phyloP scores from a whole-genome alignment of 2,113 vertebrate genomes.

The Istiophorus platypterus region DNA sequence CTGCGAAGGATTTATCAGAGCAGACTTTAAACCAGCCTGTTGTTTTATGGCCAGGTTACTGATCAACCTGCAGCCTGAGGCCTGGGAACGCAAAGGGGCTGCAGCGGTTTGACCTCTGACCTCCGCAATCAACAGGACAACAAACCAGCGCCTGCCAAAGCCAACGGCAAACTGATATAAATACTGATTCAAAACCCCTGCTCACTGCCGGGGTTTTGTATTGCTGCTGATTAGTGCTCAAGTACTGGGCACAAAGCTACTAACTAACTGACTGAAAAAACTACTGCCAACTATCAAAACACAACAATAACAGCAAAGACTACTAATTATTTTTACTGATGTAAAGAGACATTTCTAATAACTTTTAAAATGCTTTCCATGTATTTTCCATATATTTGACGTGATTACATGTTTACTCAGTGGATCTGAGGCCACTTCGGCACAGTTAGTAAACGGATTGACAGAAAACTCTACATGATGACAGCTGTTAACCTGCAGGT shows the following conservation, averaged over 20 bases:
- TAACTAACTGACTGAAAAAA: neutral
- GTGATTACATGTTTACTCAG: neutral
- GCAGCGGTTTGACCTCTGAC: constrained; percentile 48
- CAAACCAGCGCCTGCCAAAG: neutral
- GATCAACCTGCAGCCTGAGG: constrained; percentile 73
- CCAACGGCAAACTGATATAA: neutral
- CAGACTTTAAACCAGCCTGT: constrained; percentile 72
- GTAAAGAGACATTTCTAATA: no score
- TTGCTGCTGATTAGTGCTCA: neutral
- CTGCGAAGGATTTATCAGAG: constrained; percentile 78
- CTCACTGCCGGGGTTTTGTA: no score
- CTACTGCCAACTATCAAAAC: neutral
- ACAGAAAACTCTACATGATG: neutral
- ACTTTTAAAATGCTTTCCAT: no score
- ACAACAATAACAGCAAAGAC: neutral
- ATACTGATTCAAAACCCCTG: no score
- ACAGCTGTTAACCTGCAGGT: constrained; percentile 3
- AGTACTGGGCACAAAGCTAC: neutral
- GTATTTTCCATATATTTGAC: no score
- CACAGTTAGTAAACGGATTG: neutral
- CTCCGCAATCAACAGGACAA: neutral
- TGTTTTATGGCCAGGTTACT: constrained; percentile 72
- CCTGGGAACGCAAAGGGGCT: neutral
- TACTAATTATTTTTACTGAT: neutral
- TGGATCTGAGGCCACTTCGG: neutral